These are phyloP conservation scores for Pelobates fuscus DNA, from an alignment of 2,113 vertebrate species.

Conservation along the genomic window DNA sequence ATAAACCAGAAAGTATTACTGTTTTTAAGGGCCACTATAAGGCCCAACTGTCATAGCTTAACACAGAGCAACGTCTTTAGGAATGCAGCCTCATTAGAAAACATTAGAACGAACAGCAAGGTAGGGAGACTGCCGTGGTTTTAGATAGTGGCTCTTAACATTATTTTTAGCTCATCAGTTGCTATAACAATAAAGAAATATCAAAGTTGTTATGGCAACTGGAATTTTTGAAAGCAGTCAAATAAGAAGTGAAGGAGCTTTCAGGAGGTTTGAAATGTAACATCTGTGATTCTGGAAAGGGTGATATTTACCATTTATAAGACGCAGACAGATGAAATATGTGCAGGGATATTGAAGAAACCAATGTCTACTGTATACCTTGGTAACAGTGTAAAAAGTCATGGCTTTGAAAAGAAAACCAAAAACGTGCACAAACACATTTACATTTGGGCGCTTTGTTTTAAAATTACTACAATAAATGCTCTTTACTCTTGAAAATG, in stretches of 20 bases:
- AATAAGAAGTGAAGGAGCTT: constrained; percentile 76
- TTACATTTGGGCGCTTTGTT: too few relatives aligned
- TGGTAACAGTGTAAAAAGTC: too few relatives aligned
- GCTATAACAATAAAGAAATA: constrained; percentile 68
- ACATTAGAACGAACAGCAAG: background rate
- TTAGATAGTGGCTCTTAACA: constrained; percentile 46
- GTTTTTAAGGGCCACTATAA: too few relatives aligned
- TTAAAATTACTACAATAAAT: too few relatives aligned
- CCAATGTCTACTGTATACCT: background rate
- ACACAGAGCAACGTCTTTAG: background rate
- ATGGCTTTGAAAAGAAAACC: too few relatives aligned
- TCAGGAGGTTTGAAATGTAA: constrained; percentile 71
- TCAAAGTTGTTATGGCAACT: constrained; percentile 84
- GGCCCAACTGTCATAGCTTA: too few relatives aligned
- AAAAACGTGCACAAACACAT: too few relatives aligned
- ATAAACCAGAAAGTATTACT: too few relatives aligned
- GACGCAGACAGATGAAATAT: background rate
- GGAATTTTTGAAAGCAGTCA: constrained; percentile 74
- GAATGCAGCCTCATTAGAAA: constrained; percentile 7
- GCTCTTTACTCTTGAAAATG: too few relatives aligned
- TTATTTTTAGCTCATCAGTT: constrained; percentile 65
- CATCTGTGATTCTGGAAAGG: constrained; percentile 67
- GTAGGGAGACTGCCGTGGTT: constrained; percentile 22
- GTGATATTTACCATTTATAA: constrained; percentile 4
- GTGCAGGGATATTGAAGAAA: background rate